Evolutionary conservation across 1,140 invertebrate species (phyloP).

Genomic region (Drosophila setifemur): DNA sequence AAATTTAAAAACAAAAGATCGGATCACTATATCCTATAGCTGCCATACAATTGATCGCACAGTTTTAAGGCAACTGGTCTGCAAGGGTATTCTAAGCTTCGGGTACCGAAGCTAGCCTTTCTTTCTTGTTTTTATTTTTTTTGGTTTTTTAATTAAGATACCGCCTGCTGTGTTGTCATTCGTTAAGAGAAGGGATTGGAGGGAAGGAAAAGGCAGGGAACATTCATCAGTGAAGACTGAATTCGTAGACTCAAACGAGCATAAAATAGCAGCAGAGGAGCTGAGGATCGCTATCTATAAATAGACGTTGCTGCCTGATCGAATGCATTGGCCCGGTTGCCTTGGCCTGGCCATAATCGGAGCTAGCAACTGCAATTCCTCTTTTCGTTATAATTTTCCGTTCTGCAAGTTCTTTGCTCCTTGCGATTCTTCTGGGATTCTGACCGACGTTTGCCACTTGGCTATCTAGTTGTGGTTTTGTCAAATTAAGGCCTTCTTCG

Average conservation of each 20-base stretch:
- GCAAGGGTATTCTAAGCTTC: too few relatives aligned
- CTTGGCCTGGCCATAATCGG: conserved; percentile 38
- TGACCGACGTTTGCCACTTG: conserved; percentile 54
- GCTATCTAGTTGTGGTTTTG: conserved; percentile 34
- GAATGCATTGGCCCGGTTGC: conserved; percentile 26
- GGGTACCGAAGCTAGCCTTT: too few relatives aligned
- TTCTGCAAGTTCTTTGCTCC: conserved; percentile 10
- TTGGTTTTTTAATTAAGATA: conserved; percentile 49
- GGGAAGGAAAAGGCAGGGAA: not conserved
- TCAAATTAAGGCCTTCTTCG: conserved; percentile 52
- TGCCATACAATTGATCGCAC: too few relatives aligned
- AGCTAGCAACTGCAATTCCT: conserved; percentile 24
- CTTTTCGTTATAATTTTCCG: not conserved
- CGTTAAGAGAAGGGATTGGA: not conserved
- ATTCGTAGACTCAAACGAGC: not conserved
- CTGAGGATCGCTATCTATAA: conserved; percentile 55
- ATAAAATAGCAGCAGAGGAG: conserved; percentile 13
- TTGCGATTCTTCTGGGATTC: conserved; percentile 2
- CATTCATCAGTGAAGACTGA: conserved; percentile 37
- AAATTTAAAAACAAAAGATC: too few relatives aligned
- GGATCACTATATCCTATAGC: too few relatives aligned
- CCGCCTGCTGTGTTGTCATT: conserved; percentile 50
- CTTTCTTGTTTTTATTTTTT: not conserved
- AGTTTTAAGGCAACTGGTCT: too few relatives aligned
- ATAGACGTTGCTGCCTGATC: conserved; percentile 46